phyloP scores from a whole-genome alignment of 2,797 vertebrate genomes.

The Coilia nasus region DNA sequence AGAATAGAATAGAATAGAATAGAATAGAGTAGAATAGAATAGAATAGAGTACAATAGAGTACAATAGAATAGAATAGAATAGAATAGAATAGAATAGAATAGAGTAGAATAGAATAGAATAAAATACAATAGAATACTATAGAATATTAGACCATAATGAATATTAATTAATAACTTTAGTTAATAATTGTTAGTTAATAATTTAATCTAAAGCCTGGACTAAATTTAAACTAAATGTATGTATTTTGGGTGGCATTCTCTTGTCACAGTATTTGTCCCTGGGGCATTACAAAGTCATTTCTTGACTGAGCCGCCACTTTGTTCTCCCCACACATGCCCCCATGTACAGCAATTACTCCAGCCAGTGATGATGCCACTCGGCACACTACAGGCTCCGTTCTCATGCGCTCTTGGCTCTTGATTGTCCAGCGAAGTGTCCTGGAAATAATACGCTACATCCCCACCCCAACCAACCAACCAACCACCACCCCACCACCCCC shows the following conservation, averaged over 20 bases:
- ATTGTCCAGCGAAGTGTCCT: neutral
- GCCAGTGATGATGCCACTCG: neutral
- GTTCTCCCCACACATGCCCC: neutral
- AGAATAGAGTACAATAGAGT: no score
- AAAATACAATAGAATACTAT: no score
- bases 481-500: neutral
- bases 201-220: no score
- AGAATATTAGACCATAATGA: neutral
- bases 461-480: no score
- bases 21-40: no score
- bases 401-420: neutral
- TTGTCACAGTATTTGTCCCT: neutral
- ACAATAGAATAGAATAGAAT: no score
- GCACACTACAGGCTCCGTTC: neutral
- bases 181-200: no score
- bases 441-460: neutral
- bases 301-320: neutral
- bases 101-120: no score
- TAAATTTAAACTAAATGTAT: neutral
- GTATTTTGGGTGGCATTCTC: neutral
- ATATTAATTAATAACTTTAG: neutral
- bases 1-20: no score
- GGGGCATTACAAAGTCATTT: neutral
- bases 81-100: no score
- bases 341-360: neutral